phyloP scores from a whole-genome alignment of 1,140 invertebrate species.

The Apis dorsata region DNA sequence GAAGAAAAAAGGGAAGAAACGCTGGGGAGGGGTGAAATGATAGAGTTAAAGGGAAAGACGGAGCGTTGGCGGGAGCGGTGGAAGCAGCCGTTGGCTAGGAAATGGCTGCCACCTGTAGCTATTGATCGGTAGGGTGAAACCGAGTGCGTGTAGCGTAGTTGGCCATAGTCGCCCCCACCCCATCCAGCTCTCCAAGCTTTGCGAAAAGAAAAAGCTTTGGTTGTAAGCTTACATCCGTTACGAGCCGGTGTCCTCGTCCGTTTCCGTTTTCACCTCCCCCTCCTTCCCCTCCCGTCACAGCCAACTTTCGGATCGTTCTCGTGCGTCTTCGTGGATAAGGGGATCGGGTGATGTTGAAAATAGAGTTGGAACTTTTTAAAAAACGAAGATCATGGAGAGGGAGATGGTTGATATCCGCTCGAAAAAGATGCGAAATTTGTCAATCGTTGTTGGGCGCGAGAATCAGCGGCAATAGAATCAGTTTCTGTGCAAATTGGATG shows the following conservation, averaged over 20 bases:
- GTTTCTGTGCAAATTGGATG: too few species aligned
- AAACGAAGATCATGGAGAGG: too few species aligned
- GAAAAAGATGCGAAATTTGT: too few species aligned
- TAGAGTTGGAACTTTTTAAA: too few species aligned
- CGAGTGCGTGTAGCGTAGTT: slow-evolving; percentile 68
- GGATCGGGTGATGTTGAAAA: too few species aligned
- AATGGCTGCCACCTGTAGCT: slow-evolving; percentile 81
- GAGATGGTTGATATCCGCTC: too few species aligned
- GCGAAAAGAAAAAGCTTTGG: slow-evolving; percentile 26
- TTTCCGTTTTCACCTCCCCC: neutral
- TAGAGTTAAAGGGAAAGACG: slow-evolving; percentile 49
- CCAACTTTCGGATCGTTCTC: neutral
- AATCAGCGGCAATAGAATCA: too few species aligned
- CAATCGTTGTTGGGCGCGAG: too few species aligned
- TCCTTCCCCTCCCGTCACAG: neutral
- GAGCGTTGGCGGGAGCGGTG: slow-evolving; percentile 34
- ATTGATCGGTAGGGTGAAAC: slow-evolving; percentile 78
- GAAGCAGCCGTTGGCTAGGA: slow-evolving; percentile 71
- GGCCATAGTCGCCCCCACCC: slow-evolving; percentile 53
- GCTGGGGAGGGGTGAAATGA: neutral
- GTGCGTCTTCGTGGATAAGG: too few species aligned
- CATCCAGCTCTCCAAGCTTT: slow-evolving; percentile 20
- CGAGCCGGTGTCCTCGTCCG: slow-evolving; percentile 35
- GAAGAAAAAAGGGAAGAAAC: slow-evolving; percentile 39
- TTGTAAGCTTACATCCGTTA: slow-evolving; percentile 45